Percentiles rank a stretch among this genome's conserved stretches.
Evolutionary conservation across 1,140 invertebrate genomes (phyloP).

Genomic region (Brachionus manjavacas): DNA sequence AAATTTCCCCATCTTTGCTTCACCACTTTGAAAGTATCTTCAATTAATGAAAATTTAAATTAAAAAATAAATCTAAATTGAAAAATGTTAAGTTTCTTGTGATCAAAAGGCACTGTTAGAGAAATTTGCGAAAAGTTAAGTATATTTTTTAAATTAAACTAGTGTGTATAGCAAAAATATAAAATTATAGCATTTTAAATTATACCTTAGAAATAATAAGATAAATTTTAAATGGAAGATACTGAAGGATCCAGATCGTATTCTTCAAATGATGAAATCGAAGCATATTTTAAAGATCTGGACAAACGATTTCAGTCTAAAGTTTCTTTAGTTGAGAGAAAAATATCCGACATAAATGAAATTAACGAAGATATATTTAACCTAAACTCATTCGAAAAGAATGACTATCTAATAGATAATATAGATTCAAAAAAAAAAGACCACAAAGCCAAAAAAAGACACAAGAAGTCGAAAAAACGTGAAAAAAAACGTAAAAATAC

Average conservation of each 20-base stretch:
- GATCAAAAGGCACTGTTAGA: too few species aligned
- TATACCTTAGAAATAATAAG: neutral
- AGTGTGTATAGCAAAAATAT: neutral
- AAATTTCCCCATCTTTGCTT: too few species aligned
- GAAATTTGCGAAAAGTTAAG: neutral
- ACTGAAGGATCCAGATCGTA: neutral
- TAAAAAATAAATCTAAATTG: too few species aligned
- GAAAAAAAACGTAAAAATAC: neutral
- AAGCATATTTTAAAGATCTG: neutral
- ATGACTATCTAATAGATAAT: neutral
- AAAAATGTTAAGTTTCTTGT: neutral
- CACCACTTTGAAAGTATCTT: too few species aligned
- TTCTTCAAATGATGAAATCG: neutral
- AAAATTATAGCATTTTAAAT: neutral
- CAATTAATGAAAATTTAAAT: too few species aligned
- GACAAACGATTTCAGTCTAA: neutral
- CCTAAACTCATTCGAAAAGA: neutral
- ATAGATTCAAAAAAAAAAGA: neutral
- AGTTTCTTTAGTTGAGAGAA: neutral
- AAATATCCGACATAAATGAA: neutral
- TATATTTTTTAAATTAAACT: neutral
- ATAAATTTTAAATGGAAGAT: neutral
- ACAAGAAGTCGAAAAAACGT: neutral
- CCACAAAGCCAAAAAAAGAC: neutral
- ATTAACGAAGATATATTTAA: slow-evolving; percentile 15